These are phyloP conservation scores for Mormyrus proboscirostris DNA, from an alignment of 2,797 vertebrate species.

Conservation along the genomic window DNA sequence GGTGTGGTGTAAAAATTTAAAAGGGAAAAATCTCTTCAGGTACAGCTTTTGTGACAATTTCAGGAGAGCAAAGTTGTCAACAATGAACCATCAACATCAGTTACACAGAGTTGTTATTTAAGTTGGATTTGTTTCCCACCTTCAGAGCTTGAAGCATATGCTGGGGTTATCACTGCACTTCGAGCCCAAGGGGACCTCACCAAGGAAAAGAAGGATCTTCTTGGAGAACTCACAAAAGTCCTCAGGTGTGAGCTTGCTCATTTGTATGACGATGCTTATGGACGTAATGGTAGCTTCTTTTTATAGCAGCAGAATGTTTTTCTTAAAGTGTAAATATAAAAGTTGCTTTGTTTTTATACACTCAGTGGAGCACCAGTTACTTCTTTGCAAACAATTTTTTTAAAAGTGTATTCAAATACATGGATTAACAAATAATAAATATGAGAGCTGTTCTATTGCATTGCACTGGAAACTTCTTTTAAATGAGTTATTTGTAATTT, in stretches of 20 bases:
- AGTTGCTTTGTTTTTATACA: neutral
- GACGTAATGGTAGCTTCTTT: neutral
- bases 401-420: neutral
- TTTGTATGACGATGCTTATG: neutral
- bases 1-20: neutral
- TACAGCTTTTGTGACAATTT: neutral
- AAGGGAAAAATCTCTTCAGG: neutral
- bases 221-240: slow-evolving; percentile 94
- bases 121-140: neutral
- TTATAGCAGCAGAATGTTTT: neutral
- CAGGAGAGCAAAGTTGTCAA: neutral
- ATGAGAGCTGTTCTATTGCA: neutral
- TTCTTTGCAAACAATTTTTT: neutral
- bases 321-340: neutral
- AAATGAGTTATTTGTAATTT: neutral
- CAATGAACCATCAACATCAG: neutral
- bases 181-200: slow-evolving; percentile 95
- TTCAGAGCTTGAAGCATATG: slow-evolving; percentile 94
- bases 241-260: slow-evolving; percentile 68
- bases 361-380: neutral
- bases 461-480: neutral
- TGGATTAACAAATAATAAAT: neutral
- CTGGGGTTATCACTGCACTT: slow-evolving; percentile 92
- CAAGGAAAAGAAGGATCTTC: slow-evolving; percentile 94
- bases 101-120: neutral